Base-by-base conservation (phyloP, 2,113 vertebrate genomes). In the Zosterops pallidus region DNA sequence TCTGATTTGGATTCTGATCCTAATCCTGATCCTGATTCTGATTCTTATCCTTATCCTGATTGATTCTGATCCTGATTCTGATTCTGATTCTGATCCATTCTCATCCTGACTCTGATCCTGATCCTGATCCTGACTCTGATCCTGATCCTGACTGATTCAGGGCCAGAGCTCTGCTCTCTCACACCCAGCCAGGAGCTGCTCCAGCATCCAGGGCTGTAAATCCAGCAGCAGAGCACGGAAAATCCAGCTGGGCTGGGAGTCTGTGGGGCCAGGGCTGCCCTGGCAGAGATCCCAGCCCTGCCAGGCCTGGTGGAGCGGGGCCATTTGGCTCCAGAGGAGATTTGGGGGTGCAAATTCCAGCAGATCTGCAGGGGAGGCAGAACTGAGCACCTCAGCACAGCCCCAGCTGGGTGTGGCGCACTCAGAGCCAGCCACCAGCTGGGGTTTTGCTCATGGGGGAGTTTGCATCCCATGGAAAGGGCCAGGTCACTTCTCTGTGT, bases 371-470 rank as follows among this genome's bases (percentile, higher is more conserved):
- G 29, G 1, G 12, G 26, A 44, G 52, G 39, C 28, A 33, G 59
- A 60, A 1, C 85, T 9, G 47, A 31, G 69, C 37, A 13, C 5
- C 63, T 33, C 55, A 1, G 12, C 3, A 2, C n/a, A 4, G 3
- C 2, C 4, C 9, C 41, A 11, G 50, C 47, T 1, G 2, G 39
- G 11, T 13, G 5, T 4, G 4, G 3, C 19, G 4, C 0, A 1
- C 26, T 0, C 16, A 5, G 63, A 28, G 41, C 46, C 67, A 28
- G 52, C 23, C 4, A 1, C n/a, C 19, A 63, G 37, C 26, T 5
- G 26, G 20, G 39, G 29, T 0, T 59, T 10, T 41, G 12, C 52
- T 41, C n/a, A 2, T 1, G 1, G 18, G 41, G n/a, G 18, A 46
- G 4, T 44, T 69, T 31, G 12, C 4, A 47, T 8, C 52, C 50